phyloP scores from a whole-genome alignment of 2,888 invertebrate genomes.

The Clusia tigrina region DNA sequence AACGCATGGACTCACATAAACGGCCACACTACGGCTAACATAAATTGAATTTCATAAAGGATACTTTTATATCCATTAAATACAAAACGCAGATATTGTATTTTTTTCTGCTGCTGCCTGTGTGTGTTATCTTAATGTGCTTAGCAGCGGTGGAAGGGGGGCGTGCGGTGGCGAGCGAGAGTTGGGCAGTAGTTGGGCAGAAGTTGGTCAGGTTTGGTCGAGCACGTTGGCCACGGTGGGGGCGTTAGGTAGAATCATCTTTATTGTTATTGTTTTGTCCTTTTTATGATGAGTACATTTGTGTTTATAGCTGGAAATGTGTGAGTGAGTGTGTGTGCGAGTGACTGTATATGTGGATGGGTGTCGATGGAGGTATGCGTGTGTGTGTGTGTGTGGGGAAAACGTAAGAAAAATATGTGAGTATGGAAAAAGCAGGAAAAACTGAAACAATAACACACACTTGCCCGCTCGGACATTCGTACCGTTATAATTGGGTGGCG shows the following conservation, averaged over 20 bases:
- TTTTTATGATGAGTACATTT: slow-evolving; percentile 48
- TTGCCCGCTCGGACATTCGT: slow-evolving; percentile 37
- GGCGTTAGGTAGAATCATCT: slow-evolving; percentile 50
- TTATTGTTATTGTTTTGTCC: slow-evolving; percentile 60
- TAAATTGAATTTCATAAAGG: slow-evolving; percentile 51
- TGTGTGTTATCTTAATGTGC: slow-evolving; percentile 16
- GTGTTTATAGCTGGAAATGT: slow-evolving; percentile 37
- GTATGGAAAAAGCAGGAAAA: slow-evolving; percentile 13
- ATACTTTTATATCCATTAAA: slow-evolving; percentile 46
- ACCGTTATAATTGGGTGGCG: slow-evolving; percentile 52
- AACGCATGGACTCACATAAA: slow-evolving; percentile 8
- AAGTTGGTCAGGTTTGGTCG: too few relatives aligned
- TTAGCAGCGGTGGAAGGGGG: not conserved
- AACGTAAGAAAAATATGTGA: slow-evolving; percentile 11
- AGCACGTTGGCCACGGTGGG: too few relatives aligned
- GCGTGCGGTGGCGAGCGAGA: not conserved
- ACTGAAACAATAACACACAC: slow-evolving; percentile 26
- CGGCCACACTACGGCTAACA: slow-evolving; percentile 32
- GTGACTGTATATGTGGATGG: not conserved
- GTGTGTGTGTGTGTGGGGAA: slow-evolving; percentile 8
- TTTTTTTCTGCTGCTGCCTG: slow-evolving; percentile 10
- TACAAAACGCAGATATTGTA: slow-evolving; percentile 14
- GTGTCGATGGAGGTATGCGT: not conserved
- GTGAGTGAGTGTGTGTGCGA: slow-evolving; percentile 24
- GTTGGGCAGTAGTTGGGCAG: slow-evolving; percentile 20